These are phyloP conservation scores for Sebastes aleutianus DNA, from an alignment of 2,797 vertebrate genomes.

Conservation along the genomic window DNA sequence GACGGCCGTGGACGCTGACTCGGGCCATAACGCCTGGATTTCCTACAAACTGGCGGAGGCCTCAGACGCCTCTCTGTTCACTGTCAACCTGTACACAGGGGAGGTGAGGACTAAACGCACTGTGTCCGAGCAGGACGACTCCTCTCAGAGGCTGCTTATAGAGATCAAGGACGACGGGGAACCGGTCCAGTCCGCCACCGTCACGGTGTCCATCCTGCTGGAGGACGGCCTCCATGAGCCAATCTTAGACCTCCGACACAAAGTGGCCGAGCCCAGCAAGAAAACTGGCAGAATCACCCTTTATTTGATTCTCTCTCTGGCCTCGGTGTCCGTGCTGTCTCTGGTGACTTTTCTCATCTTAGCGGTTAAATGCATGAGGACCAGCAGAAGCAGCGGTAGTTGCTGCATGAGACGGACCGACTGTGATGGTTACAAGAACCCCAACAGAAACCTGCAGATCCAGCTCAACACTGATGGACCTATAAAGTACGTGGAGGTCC, in stretches of 20 bases:
- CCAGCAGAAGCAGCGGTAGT: constrained; percentile 56
- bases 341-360: constrained; percentile 75
- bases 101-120: constrained; percentile 84
- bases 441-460: constrained; percentile 81
- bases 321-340: constrained; percentile 75
- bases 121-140: constrained; percentile 77
- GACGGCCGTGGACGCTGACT: constrained; percentile 86
- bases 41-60: constrained; percentile 83
- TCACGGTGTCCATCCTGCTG: constrained; percentile 70
- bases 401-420: constrained; percentile 71
- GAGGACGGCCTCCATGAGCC: constrained; percentile 74
- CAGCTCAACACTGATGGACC: constrained; percentile 82
- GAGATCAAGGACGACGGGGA: constrained; percentile 79
- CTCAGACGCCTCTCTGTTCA: constrained; percentile 80
- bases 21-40: constrained; percentile 88
- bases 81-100: constrained; percentile 84
- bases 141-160: constrained; percentile 79
- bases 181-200: constrained; percentile 73
- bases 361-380: constrained; percentile 75
- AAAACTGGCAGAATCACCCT: constrained; percentile 71
- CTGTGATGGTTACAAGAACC: constrained; percentile 76
- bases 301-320: constrained; percentile 76
- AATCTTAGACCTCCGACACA: constrained; percentile 66
- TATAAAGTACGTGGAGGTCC: constrained; percentile 83
- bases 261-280: constrained; percentile 55